Conservation (phyloP, 2,797 vertebrate species). For the Mergus octosetaceus region DNA sequence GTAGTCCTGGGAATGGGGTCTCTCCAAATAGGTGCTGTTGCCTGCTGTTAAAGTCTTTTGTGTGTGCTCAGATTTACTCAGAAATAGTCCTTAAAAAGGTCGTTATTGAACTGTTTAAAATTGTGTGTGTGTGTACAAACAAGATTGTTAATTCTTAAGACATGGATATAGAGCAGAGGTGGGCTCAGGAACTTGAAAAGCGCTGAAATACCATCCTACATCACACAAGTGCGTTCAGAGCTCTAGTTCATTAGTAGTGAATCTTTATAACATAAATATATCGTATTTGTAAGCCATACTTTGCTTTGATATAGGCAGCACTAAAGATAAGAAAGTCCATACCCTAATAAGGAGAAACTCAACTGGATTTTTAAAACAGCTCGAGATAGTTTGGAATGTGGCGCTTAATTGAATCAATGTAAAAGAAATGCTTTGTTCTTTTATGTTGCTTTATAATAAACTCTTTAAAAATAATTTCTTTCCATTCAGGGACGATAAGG, state of each 20-base stretch:
- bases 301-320: neutral
- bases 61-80: neutral
- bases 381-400: constrained; percentile 53
- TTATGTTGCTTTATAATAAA: constrained; percentile 29
- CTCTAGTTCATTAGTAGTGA: neutral
- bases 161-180: neutral
- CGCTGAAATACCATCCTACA: neutral
- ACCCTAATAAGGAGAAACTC: constrained; percentile 68
- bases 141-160: neutral
- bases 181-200: neutral
- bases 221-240: neutral
- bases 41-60: neutral
- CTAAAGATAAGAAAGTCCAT: constrained; percentile 42
- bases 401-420: constrained; percentile 53
- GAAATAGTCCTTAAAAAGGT: neutral
- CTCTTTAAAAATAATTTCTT: constrained; percentile 44
- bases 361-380: constrained; percentile 22
- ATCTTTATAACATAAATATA: neutral
- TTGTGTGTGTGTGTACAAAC: neutral
- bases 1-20: constrained; percentile 23
- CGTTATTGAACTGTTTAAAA: neutral
- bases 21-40: neutral
- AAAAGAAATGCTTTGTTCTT: constrained; percentile 50
- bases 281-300: constrained; percentile 7
- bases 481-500: constrained; percentile 31